Base-by-base conservation (phyloP, 2,797 vertebrate species). In the Sebastes nivosus region DNA sequence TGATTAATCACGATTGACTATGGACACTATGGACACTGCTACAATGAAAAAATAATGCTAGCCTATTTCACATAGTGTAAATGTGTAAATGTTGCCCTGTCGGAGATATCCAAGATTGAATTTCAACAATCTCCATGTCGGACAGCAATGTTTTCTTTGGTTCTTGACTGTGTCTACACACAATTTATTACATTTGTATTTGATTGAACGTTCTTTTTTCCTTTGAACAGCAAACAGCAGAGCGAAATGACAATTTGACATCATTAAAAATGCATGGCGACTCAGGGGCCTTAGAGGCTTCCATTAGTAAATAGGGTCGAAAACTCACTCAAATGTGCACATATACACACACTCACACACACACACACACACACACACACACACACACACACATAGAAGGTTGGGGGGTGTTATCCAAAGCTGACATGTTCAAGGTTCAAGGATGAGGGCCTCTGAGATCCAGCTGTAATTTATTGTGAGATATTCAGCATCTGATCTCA, bases 391-490 rank as follows among this genome's bases (percentile, higher is more conserved):
- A 82, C 54, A 57, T 14, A 65, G 14, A 65, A 9, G 30, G n/a
- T 32, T 22, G 20, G 30, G 12, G 25, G 83, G 94, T 93, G 94
- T 95, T 95, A 95, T 95, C 95, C 94, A 89, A 77, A 95, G 94
- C 92, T 80, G 94, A 88, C 91, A 90, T 94, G 94, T 88, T 94
- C 90, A 83, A 90, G 93, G 80, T 95, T 95, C 93, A 86, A 92
- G 94, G 79, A 92, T 96, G 91, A 93, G 85, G 83, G 88, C 94
- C 95, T 96, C 94, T 93, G 96, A 96, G 96, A 96, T 96, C 94
- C 96, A 96, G 92, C 94, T 97, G 97, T 96, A 97, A 97, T 98
- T 97, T 97, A 97, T 98, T 96, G 96, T 95, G 92, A 94, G 95
- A 96, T 97, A 97, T 96, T 96, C 94, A 92, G 95, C 94, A 96